Percentiles rank a stretch among this genome's conserved stretches.
phyloP scores from a whole-genome alignment of 2,888 invertebrate genomes.

The Coremacera marginata region DNA sequence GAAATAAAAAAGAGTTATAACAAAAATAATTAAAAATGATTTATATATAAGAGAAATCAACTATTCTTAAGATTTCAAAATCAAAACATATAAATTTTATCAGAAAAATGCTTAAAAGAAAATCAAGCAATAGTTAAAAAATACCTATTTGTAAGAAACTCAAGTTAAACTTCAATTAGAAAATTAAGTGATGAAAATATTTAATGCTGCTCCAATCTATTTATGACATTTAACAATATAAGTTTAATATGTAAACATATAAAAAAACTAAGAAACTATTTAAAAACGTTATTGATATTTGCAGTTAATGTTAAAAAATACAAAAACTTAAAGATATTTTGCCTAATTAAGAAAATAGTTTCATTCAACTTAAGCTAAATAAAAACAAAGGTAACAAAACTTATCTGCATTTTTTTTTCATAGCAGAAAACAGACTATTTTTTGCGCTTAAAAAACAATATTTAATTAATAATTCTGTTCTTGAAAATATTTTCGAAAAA shows the following conservation, averaged over 20 bases:
- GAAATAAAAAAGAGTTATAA: slow-evolving; percentile 36
- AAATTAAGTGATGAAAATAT: slow-evolving; percentile 3
- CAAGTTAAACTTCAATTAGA: slow-evolving; percentile 15
- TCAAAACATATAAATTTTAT: slow-evolving; percentile 28
- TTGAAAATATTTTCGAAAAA: not conserved
- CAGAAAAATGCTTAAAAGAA: slow-evolving; percentile 10
- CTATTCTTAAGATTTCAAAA: slow-evolving; percentile 8
- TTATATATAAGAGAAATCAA: not conserved
- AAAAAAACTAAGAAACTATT: not conserved
- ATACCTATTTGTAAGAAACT: no score
- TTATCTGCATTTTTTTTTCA: not conserved
- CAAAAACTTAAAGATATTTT: not conserved
- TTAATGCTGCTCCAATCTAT: not conserved
- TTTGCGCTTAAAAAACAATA: not conserved
- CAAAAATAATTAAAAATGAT: slow-evolving; percentile 38
- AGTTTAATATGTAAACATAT: not conserved
- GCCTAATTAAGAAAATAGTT: not conserved
- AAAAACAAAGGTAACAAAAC: not conserved
- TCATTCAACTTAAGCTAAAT: not conserved
- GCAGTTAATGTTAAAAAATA: not conserved
- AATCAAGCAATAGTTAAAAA: slow-evolving; percentile 20
- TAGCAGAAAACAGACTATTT: not conserved
- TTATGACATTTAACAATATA: slow-evolving; percentile 16
- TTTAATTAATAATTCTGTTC: not conserved
- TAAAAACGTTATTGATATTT: not conserved